Evolutionary conservation across 2,888 invertebrate genomes (phyloP), one percentile per base, ranked within the genome.

Genomic region (Hypolimnas misippus): DNA sequence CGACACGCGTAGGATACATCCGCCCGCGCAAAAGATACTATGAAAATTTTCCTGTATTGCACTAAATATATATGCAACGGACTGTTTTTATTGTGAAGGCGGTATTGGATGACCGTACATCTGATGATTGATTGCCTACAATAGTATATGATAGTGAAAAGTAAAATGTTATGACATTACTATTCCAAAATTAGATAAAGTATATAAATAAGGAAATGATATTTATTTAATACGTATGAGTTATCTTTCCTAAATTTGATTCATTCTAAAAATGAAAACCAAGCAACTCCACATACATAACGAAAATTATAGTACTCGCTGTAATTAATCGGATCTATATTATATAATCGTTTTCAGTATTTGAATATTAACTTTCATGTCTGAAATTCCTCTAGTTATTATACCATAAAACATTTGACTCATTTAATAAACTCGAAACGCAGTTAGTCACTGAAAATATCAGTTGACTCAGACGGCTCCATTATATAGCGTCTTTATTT

Each of bases 371-470:
- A 44, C 10, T 46, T 56, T 53, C 78, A 76, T 78, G 75, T 71
- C 72, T 69, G 66, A 70, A 76, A 73, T 82, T 79, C 79, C 76
- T 81, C 76, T 75, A 77, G 73, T 60, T 65, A 71, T 63, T 73
- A 73, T 67, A 73, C 82, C 81, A 72, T 17, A 57, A 33, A 33
- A 62, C 54, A 56, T 53, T 78, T 87, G 87, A 87, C 73, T 86
- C 86, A 86, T 60, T 65, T 58, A 59, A 65, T 69, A 59, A 62
- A 70, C 69, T 65, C 71, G 70, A 72, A 70, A 73, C 70, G 29
- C 7, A 25, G 76, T 87, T 86, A 88, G 80, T 88, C 87, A 87
- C 76, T 78, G 68, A 78, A 78, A 67, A 73, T 73, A 79, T 79
- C 75, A 82, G 82, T 79, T 86, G 86, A 86, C 75, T 87, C 85